phyloP scores from a whole-genome alignment of 2,797 vertebrate species.

The Falco rusticolus region DNA sequence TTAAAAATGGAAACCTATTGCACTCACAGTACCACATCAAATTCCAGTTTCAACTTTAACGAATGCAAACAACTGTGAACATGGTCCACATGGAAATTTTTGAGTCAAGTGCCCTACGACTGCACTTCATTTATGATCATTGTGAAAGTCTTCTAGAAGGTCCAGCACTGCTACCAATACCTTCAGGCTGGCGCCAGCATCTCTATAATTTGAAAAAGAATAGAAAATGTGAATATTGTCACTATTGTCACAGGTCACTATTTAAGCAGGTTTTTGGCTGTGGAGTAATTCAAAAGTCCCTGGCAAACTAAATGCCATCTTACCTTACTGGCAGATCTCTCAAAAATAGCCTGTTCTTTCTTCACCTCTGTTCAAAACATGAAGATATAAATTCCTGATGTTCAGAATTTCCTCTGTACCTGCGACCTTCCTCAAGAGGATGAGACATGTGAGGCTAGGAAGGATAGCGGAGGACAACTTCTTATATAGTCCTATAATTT shows the following conservation, averaged over 20 bases:
- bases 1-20: not conserved
- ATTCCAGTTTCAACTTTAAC: not conserved
- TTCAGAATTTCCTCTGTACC: not conserved
- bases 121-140: not conserved
- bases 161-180: not conserved
- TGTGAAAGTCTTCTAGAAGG: not conserved
- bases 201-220: not conserved
- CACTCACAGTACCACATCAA: not conserved
- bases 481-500: not conserved
- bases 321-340: not conserved
- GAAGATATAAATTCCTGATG: not conserved
- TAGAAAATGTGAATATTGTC: not conserved
- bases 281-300: not conserved
- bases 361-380: not conserved
- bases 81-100: not conserved
- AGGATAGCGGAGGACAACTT: not conserved
- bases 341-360: not conserved
- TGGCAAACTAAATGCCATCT: not conserved
- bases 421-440: not conserved
- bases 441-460: not conserved
- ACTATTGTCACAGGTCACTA: accelerated
- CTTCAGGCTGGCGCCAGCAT: accelerated
- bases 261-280: not conserved
- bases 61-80: not conserved
- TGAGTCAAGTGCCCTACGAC: not conserved